Conservation (phyloP, 30 jellyfish, hydroid and myxozoan genomes). For the Aurelia sp. region DNA sequence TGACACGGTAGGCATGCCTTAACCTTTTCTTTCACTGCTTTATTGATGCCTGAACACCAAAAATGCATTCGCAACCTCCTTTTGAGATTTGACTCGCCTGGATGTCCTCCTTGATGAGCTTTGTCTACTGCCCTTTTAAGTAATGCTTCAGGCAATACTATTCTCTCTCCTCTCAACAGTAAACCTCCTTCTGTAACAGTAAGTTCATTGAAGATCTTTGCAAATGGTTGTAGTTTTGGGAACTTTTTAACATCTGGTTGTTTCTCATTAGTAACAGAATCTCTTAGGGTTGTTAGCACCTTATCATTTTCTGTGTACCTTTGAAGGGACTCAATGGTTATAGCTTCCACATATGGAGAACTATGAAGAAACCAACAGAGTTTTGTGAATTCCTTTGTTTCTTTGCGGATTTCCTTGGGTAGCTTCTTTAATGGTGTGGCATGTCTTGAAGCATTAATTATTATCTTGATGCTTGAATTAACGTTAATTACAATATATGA, state of each 20-base stretch:
- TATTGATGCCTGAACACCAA: constrained; percentile 57
- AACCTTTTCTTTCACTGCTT: constrained; percentile 14
- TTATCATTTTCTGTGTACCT: constrained; percentile 6
- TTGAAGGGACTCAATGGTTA: constrained; percentile 33
- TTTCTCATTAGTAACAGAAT: constrained; percentile 6
- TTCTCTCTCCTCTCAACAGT: constrained; percentile 21
- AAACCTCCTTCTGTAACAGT: constrained; percentile 63
- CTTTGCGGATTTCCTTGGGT: neutral
- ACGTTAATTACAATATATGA: no score
- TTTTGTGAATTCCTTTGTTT: constrained; percentile 25
- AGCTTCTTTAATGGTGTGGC: neutral
- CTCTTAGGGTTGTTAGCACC: constrained; percentile 31
- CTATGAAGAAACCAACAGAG: constrained; percentile 39
- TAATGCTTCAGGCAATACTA: constrained; percentile 42
- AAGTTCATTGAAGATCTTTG: constrained; percentile 38
- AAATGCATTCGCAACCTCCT: constrained; percentile 53
- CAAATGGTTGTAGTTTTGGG: constrained; percentile 28
- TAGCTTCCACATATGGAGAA: constrained; percentile 52
- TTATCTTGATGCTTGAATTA: no score
- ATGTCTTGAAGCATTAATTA: constrained; percentile 37
- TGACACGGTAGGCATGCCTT: constrained; percentile 57
- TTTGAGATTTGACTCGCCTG: constrained; percentile 37
- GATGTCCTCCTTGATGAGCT: constrained; percentile 75
- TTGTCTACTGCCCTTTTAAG: constrained; percentile 46
- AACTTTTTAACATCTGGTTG: constrained; percentile 5